These are phyloP conservation scores for Cygnus olor DNA, from an alignment of 2,797 vertebrate species.

Conservation along the genomic window DNA sequence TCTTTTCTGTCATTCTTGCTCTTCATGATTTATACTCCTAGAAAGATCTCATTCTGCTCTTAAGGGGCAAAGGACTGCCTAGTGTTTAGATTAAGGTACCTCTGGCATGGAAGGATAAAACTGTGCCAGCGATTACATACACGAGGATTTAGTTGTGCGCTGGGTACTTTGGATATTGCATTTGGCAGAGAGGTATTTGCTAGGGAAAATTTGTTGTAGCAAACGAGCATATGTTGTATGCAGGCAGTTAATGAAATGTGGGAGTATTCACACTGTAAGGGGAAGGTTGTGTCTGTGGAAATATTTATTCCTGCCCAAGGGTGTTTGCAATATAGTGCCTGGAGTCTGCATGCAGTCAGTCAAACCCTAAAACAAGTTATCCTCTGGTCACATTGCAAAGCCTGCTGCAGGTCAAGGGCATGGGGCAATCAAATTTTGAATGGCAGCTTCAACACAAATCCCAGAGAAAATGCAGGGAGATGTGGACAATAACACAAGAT, in stretches of 20 bases:
- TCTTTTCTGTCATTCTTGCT: background rate
- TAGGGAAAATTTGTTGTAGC: background rate
- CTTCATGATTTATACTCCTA: background rate
- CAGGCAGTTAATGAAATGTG: background rate
- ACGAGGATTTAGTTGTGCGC: fast-evolving
- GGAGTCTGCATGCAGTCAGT: background rate
- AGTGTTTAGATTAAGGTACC: background rate
- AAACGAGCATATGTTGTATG: background rate
- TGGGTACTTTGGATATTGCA: fast-evolving
- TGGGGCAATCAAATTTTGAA: background rate
- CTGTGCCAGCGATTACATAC: background rate
- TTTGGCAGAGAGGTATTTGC: background rate
- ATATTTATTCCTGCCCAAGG: background rate
- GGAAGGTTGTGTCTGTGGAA: background rate
- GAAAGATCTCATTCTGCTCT: background rate
- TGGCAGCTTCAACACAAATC: background rate
- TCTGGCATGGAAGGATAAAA: background rate
- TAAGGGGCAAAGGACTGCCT: background rate
- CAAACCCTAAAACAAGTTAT: background rate
- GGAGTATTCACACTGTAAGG: background rate
- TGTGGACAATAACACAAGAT: fast-evolving
- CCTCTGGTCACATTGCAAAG: background rate
- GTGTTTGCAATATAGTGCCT: background rate
- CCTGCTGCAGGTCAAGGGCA: background rate
- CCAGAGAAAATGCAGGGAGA: fast-evolving